These are phyloP conservation scores for Ooceraea biroi DNA, from an alignment of 1,140 invertebrate species.

Conservation along the genomic window DNA sequence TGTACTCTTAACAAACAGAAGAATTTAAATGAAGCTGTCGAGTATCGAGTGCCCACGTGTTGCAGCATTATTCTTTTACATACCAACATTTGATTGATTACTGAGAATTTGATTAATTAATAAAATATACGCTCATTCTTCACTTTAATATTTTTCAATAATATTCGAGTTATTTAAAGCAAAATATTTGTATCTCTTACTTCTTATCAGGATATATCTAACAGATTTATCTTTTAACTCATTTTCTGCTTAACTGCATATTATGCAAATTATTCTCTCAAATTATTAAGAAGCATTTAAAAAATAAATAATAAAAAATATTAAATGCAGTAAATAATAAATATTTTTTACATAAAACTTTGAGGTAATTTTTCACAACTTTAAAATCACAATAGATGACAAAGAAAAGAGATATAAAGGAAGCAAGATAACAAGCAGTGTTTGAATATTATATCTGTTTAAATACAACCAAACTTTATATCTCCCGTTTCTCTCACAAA, in stretches of 20 bases:
- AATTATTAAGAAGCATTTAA: not conserved
- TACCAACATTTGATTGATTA: conserved; percentile 17
- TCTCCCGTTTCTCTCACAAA: not conserved
- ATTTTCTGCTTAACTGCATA: not conserved
- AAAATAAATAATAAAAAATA: not conserved
- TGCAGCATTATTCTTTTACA: conserved; percentile 19
- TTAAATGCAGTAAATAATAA: not conserved
- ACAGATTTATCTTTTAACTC: not conserved
- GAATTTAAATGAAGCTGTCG: not conserved
- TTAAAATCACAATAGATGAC: too few species aligned
- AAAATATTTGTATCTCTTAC: not conserved
- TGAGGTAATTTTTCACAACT: too few species aligned
- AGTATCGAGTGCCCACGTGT: conserved; percentile 19
- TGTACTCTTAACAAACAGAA: not conserved
- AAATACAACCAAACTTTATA: not conserved
- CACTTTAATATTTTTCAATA: not conserved
- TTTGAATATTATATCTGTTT: not conserved
- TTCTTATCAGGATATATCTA: not conserved
- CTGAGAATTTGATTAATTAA: not conserved
- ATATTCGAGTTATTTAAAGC: not conserved
- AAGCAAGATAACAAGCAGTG: too few species aligned
- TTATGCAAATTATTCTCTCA: not conserved
- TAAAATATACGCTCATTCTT: not conserved
- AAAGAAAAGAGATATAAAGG: too few species aligned
- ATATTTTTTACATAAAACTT: too few species aligned